Base-by-base conservation (phyloP, 2,797 vertebrate species). In the Anguilla obscura region DNA sequence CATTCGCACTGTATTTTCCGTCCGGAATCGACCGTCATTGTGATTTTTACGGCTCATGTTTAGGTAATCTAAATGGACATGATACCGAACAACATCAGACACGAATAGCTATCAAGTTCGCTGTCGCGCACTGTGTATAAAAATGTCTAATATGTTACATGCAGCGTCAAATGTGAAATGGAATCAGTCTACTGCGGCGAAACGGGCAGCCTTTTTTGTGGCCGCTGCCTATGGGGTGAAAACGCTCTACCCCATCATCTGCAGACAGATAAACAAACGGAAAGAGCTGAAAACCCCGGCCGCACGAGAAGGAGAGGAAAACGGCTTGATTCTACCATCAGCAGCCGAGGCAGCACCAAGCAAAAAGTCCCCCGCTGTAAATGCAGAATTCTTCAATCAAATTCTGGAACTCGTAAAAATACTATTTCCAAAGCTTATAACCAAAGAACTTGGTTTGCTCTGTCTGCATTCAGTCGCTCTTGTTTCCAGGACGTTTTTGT, bases 401-500 rank as follows among this genome's bases (percentile, higher is more conserved):
- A 96, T 99, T 52, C 91, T 97, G 45, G 96, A 96, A 89, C 98
- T 99, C 10, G 95, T 95, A 52, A 96, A 92, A 90, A 97, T 99
- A 91, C 97, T 99, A 3, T 99, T 99, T 89, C 99, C 99, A 0
- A 94, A 92, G 92, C 94, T 99, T 0, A 92, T 98, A 69, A 98
- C 97, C 76, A 93, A 91, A 83, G 99, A 99, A 92, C 95, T 98
- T 0, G 97, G 92, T 1, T 95, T 99, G 95, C 97, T 99, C 0
- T 97, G 96, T 84, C 91, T 99, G 74, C 99, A 99, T 93, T 99
- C 98, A 0, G 91, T 97, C 82, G 97, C 98, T 30, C 93, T 99
- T 27, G 92, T 99, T 54, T 99, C 98, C 12, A 94, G 99, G 94
- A 99, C 98, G 7, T 99, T 99, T 92, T 93, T 99, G 84, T 99